Base-by-base conservation (phyloP, 2,797 vertebrate species). In the Lagorchestes hirsutus region DNA sequence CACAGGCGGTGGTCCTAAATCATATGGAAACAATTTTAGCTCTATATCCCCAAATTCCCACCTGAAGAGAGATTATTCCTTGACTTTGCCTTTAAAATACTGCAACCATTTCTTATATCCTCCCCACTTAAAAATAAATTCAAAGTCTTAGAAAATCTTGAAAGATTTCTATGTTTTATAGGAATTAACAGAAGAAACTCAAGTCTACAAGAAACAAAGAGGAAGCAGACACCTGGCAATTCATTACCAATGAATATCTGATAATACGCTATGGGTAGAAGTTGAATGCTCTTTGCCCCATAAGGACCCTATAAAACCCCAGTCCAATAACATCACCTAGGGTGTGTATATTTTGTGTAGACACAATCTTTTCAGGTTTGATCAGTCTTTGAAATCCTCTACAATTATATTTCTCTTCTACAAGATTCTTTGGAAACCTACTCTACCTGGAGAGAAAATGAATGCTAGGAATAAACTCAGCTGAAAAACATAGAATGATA, bases 1-100 rank as follows among this genome's bases (percentile, higher is more conserved):
- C 98, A 98, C 96, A 97, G 95, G 93, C 98, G 97, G 97, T 97
- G 98, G 96, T 97, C 96, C 97, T 95, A 96, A 95, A 97, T 97
- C 50, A 1, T 94, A 97, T 95, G 94, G 93, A 93, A 97, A 91
- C 54, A 52, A 95, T 57, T 97, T 95, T 52, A 40, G n/a, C 92
- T 94, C 54, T 57, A 29, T 93, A 91, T 67, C 91, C 92, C 90
- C 0, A 92, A 92, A 95, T 96, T 97, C 93, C 92, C 95, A 96
- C 74, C 54, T 93, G 96, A 74, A 93, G 91, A 67, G 62, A 74
- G 31, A 95, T 62, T 94, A 90, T 92, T 91, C 91, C 92, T 93
- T 96, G 92, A 92, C 97, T 97, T 87, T 50, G 22, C 24, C 46
- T 50, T 87, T 50, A 87, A 87, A 50, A 87, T 50, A 27, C 40